phyloP scores from a whole-genome alignment of 2,113 vertebrate species.

The Macaca mulatta region DNA sequence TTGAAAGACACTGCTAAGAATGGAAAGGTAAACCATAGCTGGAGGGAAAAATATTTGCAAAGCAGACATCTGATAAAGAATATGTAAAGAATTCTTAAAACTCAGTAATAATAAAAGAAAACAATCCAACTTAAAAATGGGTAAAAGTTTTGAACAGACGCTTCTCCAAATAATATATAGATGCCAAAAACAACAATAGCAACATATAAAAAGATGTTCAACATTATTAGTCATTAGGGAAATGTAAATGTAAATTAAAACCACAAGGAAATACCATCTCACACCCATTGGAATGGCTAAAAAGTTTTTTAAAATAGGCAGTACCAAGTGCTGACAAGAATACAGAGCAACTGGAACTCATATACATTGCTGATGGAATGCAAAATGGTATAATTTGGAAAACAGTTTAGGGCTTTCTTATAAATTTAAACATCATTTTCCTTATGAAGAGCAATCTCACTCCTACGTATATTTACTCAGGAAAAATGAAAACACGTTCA shows the following conservation, averaged over 20 bases:
- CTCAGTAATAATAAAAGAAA: background rate
- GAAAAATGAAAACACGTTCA: background rate
- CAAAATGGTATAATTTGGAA: background rate
- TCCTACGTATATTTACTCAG: background rate
- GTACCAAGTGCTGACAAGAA: background rate
- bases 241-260: slow-evolving; percentile 36
- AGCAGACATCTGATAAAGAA: background rate
- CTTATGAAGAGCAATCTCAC: background rate
- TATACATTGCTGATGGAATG: background rate
- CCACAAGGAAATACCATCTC: background rate
- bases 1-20: background rate
- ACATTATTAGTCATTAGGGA: background rate
- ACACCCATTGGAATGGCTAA: background rate
- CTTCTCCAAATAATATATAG: background rate
- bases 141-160: background rate
- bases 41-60: background rate
- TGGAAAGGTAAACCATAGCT: background rate
- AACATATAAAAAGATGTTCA: background rate
- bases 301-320: background rate
- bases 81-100: background rate
- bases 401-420: background rate
- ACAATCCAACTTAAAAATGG: background rate
- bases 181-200: background rate
- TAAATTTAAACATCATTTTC: background rate
- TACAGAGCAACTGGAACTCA: background rate